Percentiles rank a stretch among this genome's conserved stretches.
Evolutionary conservation across 2,888 invertebrate species (phyloP).

Genomic region (Stenurella melanura): DNA sequence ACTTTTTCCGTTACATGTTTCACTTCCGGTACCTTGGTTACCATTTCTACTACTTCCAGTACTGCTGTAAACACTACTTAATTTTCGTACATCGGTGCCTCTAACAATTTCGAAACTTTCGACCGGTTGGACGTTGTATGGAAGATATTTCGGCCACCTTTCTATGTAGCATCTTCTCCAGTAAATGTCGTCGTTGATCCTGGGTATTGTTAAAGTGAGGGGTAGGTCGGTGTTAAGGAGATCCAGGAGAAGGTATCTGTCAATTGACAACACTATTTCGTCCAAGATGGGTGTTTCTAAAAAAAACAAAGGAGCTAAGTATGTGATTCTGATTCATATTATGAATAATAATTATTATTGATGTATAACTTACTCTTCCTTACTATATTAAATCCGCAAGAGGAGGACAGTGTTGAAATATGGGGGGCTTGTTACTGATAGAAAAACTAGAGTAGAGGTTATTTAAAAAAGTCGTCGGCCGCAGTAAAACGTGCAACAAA

Average conservation of each 20-base stretch:
- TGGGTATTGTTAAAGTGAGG: constrained; percentile 62
- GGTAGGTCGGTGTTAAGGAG: constrained; percentile 65
- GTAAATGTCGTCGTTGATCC: constrained; percentile 66
- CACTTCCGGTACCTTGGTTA: neutral
- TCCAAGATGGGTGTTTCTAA: constrained; percentile 63
- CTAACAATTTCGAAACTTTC: constrained; percentile 34
- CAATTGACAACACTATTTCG: constrained; percentile 62
- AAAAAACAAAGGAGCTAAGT: constrained; percentile 39
- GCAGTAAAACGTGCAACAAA: too few species aligned
- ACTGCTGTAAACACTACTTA: constrained; percentile 24
- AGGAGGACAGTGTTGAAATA: too few species aligned
- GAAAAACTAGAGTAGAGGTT: too few species aligned
- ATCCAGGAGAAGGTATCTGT: constrained; percentile 64
- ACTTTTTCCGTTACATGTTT: neutral
- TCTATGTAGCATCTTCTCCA: constrained; percentile 67
- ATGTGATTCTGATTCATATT: neutral
- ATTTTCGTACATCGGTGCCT: constrained; percentile 13
- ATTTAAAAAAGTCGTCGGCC: too few species aligned
- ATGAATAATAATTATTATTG: too few species aligned
- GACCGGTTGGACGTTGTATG: constrained; percentile 46
- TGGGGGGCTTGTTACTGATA: too few species aligned
- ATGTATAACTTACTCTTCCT: too few species aligned
- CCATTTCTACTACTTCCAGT: neutral
- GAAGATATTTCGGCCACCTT: constrained; percentile 64
- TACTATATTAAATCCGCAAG: too few species aligned